Base-by-base conservation (phyloP, 2,888 invertebrate species). In the Phania funesta region DNA sequence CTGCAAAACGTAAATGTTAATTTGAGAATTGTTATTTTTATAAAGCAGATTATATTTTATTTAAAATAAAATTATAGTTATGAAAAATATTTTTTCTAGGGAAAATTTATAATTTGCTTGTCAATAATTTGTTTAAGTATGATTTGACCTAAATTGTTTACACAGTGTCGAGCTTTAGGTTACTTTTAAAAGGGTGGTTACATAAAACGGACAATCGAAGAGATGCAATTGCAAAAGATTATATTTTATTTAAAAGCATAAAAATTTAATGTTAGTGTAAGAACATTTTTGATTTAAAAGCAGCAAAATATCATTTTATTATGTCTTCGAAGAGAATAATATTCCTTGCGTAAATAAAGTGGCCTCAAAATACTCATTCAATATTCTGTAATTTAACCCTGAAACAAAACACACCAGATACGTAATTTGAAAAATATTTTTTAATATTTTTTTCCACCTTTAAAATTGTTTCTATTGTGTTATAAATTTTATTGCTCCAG, bases 21-120 rank as follows among this genome's bases (percentile, higher is more conserved):
- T 82, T 78, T 78, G 74, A 65, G 78, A 70, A 78, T 82, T 82
- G 22, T 74, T 74, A 54, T 32, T 71, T 76, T 65, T 67, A 46
- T 67, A 76, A 71, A 70, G 68, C 62, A 64, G 77, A 64, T 77
- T 74, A 64, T 52, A 50, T 35, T 64, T 26, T 80, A 65, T 38
- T 64, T 50, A 9, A 5, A 50, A 26, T 35, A 54, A 74, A 74
- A 75, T 80, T 64, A 80, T 35, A 50, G 41, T 41, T 24, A 46
- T 60, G 35, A 26, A 35, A 41, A 44, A 67, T 35, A 48, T 58
- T 56, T 11, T 26, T 48, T 75, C 58, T 74, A 1, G 11, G 24
- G 20, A 38, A 65, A 65, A 52, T 52, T 52, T 32, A 60, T 44
- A 58, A 76, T 68, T 67, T 67, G 24, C 58, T 68, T 68, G 76